These are phyloP conservation scores for Microtus montanus DNA, from an alignment of 2,113 vertebrate species.

Conservation along the genomic window DNA sequence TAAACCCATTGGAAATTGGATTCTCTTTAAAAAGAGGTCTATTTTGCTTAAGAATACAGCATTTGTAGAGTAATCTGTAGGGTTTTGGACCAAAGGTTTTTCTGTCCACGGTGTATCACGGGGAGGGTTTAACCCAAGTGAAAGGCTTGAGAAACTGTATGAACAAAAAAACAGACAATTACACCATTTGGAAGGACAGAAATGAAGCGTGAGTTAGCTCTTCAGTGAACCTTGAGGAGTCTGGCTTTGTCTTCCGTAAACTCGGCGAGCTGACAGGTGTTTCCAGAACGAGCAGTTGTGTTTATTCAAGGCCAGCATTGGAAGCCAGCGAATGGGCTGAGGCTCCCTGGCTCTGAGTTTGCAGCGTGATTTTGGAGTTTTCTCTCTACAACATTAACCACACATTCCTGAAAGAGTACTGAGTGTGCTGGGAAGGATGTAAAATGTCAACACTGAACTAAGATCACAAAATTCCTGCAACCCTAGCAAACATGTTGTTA, in stretches of 20 bases:
- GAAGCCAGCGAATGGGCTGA: slow-evolving; percentile 57
- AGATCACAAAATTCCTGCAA: slow-evolving; percentile 75
- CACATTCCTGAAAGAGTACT: slow-evolving; percentile 75
- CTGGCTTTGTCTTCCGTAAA: slow-evolving; percentile 50
- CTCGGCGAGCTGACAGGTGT: slow-evolving; percentile 59
- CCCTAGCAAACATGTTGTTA: slow-evolving; percentile 63
- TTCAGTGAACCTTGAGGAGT: slow-evolving; percentile 29
- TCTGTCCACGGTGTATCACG: slow-evolving; percentile 63
- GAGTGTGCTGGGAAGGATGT: slow-evolving; percentile 71
- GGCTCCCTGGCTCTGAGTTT: slow-evolving; percentile 58
- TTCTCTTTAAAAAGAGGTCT: slow-evolving; percentile 81
- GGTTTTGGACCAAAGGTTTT: slow-evolving; percentile 72
- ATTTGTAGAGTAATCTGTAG: slow-evolving; percentile 76
- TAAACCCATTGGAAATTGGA: slow-evolving; percentile 84
- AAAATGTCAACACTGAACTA: slow-evolving; percentile 73
- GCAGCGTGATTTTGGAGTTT: slow-evolving; percentile 71
- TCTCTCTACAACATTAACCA: slow-evolving; percentile 75
- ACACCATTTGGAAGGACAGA: slow-evolving; percentile 47
- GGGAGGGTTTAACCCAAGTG: slow-evolving; percentile 68
- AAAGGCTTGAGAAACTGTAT: slow-evolving; percentile 63
- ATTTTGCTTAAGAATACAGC: slow-evolving; percentile 83
- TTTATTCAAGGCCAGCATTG: slow-evolving; percentile 61
- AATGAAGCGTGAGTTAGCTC: slow-evolving; percentile 54
- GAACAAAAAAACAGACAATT: slow-evolving; percentile 60
- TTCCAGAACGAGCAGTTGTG: slow-evolving; percentile 63